Base-by-base conservation (phyloP, 2,113 vertebrate species). In the Carassius auratus region DNA sequence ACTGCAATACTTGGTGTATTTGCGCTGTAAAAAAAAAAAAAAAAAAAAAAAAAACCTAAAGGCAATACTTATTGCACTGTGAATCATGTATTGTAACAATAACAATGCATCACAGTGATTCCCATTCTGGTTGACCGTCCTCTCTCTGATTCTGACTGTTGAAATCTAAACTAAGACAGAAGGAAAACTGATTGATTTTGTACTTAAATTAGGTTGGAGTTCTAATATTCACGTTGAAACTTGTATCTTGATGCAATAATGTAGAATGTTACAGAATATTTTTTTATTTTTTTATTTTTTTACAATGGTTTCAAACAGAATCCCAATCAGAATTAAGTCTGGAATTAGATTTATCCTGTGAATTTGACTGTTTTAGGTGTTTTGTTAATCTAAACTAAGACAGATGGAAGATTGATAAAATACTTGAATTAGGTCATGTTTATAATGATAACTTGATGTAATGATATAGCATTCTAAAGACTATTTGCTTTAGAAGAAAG, bases 21-120 rank as follows among this genome's bases (percentile, higher is more conserved):
- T 79, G 33, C 23, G 2, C 14, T 30, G 42, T 50, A 52, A 50
- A 76, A 55, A 42, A 42, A 0, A 3, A 30, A 30, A 76, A 36
- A 36, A 36, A 36, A 42, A 42, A 0, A 2, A 30, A 30, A n/a
- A n/a, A n/a, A n/a, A n/a, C n/a, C 30, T 2, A 30, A 77, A 15
- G 38, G 76, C 76, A 79, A 79, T 79, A 42, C n/a, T 77, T 77
- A 77, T 59, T 77, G 76, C 33, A 62, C 57, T 61, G 76, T 79
- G 76, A 79, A 21, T 61, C 36, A 23, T 33, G 57, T 79, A 42
- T 42, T 1, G 76, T 79, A 42, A 76, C 3, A 76, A 61, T 62
- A n/a, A 71, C 4, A 71, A n/a, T 73, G 69, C 38, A 73, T 42
- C 36, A 71, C 69, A 73, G 9, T 4, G 36, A 42, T 73, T 69